Evolutionary conservation across 2,113 vertebrate genomes (phyloP).

Genomic region (Hemichromis elongatus): DNA sequence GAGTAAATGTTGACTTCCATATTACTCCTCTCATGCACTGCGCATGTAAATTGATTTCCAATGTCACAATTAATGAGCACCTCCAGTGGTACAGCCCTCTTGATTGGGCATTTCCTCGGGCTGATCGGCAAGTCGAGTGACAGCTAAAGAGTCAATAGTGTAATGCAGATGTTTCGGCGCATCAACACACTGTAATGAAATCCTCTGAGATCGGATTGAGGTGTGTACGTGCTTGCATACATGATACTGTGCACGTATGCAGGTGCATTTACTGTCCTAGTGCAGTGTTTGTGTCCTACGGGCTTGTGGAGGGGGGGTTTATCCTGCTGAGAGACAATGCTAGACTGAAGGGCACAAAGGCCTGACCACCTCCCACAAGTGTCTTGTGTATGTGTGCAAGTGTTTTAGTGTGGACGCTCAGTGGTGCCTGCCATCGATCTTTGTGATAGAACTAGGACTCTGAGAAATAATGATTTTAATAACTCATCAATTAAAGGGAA

Average conservation of each 20-base stretch:
- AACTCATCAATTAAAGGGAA: slow-evolving; percentile 60
- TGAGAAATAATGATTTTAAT: slow-evolving; percentile 63
- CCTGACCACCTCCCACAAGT: background rate
- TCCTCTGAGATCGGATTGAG: slow-evolving; percentile 3
- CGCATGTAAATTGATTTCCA: slow-evolving; percentile 71
- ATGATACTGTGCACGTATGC: background rate
- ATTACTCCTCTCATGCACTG: slow-evolving; percentile 15
- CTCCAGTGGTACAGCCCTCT: slow-evolving; percentile 33
- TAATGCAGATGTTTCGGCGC: slow-evolving; percentile 18
- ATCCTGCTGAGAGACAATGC: background rate
- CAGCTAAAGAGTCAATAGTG: background rate
- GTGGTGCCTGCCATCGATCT: slow-evolving; percentile 38
- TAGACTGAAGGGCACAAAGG: slow-evolving; percentile 15
- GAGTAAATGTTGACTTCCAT: slow-evolving; percentile 49
- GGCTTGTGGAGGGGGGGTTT: background rate
- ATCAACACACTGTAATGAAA: background rate
- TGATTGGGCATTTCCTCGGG: slow-evolving; percentile 54
- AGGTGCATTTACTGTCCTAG: background rate
- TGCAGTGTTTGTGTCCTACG: background rate
- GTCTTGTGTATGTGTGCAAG: background rate
- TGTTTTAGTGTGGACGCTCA: background rate
- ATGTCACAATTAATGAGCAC: slow-evolving; percentile 57
- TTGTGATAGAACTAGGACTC: slow-evolving; percentile 53
- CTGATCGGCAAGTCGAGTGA: background rate
- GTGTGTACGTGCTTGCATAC: background rate